Base-by-base conservation (phyloP, 2,113 vertebrate genomes). In the Hyperopisus bebe region DNA sequence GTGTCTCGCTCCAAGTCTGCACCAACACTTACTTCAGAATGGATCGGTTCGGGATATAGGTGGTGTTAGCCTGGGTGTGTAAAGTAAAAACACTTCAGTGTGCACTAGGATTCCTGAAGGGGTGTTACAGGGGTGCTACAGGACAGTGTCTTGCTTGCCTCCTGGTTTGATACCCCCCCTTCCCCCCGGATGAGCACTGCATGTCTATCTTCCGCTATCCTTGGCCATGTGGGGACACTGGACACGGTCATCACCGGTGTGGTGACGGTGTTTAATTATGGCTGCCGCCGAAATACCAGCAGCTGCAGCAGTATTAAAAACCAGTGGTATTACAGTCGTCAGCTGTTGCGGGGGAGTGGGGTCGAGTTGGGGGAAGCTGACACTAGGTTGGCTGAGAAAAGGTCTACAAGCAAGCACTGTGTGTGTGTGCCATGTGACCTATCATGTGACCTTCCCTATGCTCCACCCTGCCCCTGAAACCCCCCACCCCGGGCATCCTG, bases 371-470 rank as follows among this genome's bases (percentile, higher is more conserved):
- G 31, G 17, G 48, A 55, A 27, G 35, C 74, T 83, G 74, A 80
- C 88, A 39, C 50, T 42, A 44, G 7, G 35, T 77, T 89, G 88
- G 74, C 88, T 55, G 47, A 53, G 47, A 53, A 11, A 55, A 47
- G 48, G 88, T 53, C 88, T 89, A 50, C 77, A 88, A 24, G 53
- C 46, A 86, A 86, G 21, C 50, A 50, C 48, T 70, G 9, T 31
- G 31, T 84, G 50, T 89, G 88, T 47, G 35, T 47, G 13, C 31
- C 39, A 39, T 58, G 47, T 77, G 85, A 27, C 77, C 31, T 3
- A 31, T 11, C 11, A 44, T 31, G 70, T 80, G 31, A 50, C 58
- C 83, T 19, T 42, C 27, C 88, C 42, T 47, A 15, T 24, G 21
- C 88, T 27, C 77, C 39, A 6, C 51, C 89, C 35, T 24, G 17